Conservation (phyloP, 2,113 vertebrate species). For the Cavia aperea region DNA sequence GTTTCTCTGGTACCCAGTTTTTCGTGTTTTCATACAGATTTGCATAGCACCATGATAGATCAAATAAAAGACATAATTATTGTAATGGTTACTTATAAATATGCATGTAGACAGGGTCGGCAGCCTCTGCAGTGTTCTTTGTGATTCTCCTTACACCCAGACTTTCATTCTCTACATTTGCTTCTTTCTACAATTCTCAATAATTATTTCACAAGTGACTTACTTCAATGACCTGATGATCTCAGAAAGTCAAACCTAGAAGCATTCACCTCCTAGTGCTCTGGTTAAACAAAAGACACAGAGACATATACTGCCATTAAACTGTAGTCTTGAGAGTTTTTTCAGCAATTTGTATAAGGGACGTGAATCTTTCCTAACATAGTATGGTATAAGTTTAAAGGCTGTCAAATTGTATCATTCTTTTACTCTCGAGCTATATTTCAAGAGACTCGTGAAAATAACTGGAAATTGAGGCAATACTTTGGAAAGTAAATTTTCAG, state of each 20-base stretch:
- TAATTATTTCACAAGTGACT: neutral
- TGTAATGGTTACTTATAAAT: neutral
- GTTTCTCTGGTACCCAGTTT: neutral
- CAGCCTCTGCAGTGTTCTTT: neutral
- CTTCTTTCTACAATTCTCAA: neutral
- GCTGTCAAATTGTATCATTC: neutral
- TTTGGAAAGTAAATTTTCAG: neutral
- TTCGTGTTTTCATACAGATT: neutral
- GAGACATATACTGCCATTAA: neutral
- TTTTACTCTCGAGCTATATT: neutral
- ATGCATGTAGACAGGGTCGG: neutral
- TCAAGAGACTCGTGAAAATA: neutral
- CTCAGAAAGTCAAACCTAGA: neutral
- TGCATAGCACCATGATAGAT: neutral
- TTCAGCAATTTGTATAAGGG: neutral
- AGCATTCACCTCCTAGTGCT: neutral
- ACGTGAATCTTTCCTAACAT: neutral
- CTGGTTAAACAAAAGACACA: neutral
- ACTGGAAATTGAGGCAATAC: neutral
- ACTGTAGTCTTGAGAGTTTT: constrained; percentile 13
- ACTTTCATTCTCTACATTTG: constrained; percentile 22
- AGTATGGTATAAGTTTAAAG: neutral
- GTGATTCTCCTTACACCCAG: neutral
- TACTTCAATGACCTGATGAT: neutral
- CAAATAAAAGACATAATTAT: neutral